phyloP scores from a whole-genome alignment of 2,113 vertebrate genomes.

The Microcebus tavaratra region DNA sequence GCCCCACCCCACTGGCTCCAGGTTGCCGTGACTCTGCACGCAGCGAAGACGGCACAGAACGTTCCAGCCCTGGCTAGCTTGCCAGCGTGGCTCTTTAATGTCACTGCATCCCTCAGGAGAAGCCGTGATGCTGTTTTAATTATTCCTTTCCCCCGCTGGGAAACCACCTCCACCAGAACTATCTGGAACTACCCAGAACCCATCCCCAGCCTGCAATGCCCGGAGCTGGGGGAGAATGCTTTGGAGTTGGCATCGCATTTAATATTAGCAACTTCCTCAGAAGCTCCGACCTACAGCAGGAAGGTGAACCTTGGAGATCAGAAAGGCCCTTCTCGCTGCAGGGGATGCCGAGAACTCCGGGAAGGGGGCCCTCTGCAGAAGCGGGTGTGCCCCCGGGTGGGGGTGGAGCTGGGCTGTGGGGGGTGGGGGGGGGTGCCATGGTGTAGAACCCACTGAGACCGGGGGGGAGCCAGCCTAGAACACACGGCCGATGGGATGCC shows the following conservation, averaged over 20 bases:
- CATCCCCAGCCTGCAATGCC: background rate
- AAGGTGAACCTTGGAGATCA: accelerated
- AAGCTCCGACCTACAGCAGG: background rate
- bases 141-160: conserved; percentile 52
- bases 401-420: accelerated
- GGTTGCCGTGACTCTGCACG: accelerated
- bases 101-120: conserved; percentile 32
- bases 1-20: accelerated
- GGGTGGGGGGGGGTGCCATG: too few species aligned
- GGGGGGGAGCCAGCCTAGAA: background rate
- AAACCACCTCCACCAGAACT: background rate
- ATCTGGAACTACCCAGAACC: background rate
- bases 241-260: accelerated
- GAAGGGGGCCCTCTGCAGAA: accelerated
- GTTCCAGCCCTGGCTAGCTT: background rate
- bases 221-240: accelerated
- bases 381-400: accelerated
- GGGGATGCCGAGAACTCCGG: accelerated
- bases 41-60: accelerated
- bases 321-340: accelerated
- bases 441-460: accelerated
- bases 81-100: background rate
- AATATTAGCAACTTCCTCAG: accelerated
- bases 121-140: background rate
- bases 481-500: accelerated